Conservation (phyloP, 2,888 invertebrate species). For the Cabera pusaria region DNA sequence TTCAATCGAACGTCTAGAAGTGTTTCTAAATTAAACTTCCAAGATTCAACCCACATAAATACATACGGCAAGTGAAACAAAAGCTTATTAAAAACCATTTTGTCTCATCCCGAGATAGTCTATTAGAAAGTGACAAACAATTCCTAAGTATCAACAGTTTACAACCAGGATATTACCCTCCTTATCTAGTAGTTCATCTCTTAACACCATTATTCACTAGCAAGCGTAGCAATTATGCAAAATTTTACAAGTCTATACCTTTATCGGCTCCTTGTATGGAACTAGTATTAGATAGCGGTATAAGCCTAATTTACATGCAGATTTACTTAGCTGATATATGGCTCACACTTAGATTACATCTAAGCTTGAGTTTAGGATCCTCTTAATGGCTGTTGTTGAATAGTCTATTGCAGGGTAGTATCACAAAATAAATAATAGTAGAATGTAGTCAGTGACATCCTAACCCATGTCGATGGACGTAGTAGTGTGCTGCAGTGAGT, state of each 20-base stretch:
- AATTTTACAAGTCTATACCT: slow-evolving; percentile 46
- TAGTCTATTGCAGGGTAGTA: too few relatives aligned
- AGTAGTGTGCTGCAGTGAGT: too few relatives aligned
- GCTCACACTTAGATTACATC: slow-evolving; percentile 20
- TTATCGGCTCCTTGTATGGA: slow-evolving; percentile 33
- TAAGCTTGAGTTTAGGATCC: slow-evolving; percentile 22
- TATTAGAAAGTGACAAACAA: too few relatives aligned
- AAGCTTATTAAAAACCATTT: too few relatives aligned
- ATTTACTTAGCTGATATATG: slow-evolving; percentile 35
- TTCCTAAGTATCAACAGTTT: slow-evolving; percentile 14
- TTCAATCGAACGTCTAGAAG: too few relatives aligned
- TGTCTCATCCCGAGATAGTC: too few relatives aligned
- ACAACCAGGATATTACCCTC: slow-evolving; percentile 19
- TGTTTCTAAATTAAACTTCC: too few relatives aligned
- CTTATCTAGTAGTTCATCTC: slow-evolving; percentile 24
- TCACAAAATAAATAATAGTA: too few relatives aligned
- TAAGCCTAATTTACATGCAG: slow-evolving; percentile 52
- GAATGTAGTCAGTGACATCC: too few relatives aligned
- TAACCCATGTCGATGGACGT: too few relatives aligned
- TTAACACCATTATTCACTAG: slow-evolving; percentile 16
- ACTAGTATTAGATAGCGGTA: slow-evolving; percentile 42
- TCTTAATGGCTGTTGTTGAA: slow-evolving; percentile 24
- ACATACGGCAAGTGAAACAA: too few relatives aligned
- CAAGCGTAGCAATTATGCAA: slow-evolving; percentile 30
- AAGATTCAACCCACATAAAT: too few relatives aligned